Evolutionary conservation across 2,113 vertebrate species (phyloP).

Genomic region (Mus pahari): DNA sequence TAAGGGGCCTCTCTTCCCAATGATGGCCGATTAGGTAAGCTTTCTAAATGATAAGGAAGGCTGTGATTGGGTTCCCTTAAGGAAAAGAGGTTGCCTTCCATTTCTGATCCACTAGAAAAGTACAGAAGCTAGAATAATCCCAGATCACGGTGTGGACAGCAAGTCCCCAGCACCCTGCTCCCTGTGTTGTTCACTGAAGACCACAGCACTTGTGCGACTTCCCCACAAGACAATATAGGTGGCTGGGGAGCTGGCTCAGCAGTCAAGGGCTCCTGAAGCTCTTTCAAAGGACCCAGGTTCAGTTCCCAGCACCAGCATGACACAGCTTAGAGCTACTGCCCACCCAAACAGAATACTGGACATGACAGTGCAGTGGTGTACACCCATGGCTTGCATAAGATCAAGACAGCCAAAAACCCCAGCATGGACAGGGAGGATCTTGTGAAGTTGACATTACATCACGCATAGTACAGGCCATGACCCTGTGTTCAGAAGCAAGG

Average conservation of each 20-base stretch:
- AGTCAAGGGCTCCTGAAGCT: neutral
- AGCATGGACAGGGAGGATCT: too few relatives aligned
- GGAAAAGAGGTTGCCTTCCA: neutral
- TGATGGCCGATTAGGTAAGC: too few relatives aligned
- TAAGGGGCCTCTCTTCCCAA: too few relatives aligned
- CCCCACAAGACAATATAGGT: neutral
- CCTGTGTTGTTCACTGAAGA: neutral
- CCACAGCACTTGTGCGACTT: neutral
- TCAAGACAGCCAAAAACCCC: neutral
- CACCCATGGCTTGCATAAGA: neutral
- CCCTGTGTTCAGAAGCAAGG: neutral
- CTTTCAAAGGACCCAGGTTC: neutral
- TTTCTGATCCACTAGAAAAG: neutral
- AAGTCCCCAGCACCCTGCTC: neutral
- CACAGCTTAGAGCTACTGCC: too few relatives aligned
- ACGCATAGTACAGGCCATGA: rapidly evolving
- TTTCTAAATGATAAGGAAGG: neutral
- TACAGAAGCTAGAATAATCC: neutral
- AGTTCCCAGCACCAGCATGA: neutral
- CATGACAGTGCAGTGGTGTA: neutral
- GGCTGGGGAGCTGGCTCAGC: neutral
- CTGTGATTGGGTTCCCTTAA: neutral
- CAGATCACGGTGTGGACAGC: neutral
- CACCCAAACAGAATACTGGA: too few relatives aligned
- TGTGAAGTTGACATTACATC: too few relatives aligned